These are phyloP conservation scores for Standfussiana lucernea DNA, from an alignment of 2,888 invertebrate genomes.

Conservation along the genomic window DNA sequence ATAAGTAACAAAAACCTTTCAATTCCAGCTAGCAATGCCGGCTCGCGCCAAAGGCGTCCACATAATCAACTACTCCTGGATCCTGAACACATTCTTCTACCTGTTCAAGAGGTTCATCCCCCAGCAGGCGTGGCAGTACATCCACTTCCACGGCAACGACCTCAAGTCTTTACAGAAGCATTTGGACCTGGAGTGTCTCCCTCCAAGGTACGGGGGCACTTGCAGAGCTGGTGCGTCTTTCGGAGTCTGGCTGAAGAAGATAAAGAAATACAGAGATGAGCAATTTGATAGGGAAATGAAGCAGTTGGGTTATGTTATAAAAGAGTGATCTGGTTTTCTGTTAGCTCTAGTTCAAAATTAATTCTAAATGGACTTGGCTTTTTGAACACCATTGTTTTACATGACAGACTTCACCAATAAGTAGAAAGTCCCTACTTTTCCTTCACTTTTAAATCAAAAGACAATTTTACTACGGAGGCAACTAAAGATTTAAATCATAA, in stretches of 20 bases:
- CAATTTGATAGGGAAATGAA: slow-evolving; percentile 92
- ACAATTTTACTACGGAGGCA: not conserved
- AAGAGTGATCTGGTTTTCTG: slow-evolving; percentile 75
- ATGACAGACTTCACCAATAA: not conserved
- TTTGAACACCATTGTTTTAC: not conserved
- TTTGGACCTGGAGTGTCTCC: slow-evolving; percentile 78
- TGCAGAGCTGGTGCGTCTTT: slow-evolving; percentile 90
- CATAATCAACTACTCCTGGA: slow-evolving; percentile 95
- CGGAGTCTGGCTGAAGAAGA: slow-evolving; percentile 91
- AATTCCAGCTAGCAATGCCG: slow-evolving; percentile 91
- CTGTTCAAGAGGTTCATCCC: slow-evolving; percentile 94
- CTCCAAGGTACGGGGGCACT: slow-evolving; percentile 83
- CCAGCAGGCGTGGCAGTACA: slow-evolving; percentile 90
- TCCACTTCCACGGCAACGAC: slow-evolving; percentile 85
- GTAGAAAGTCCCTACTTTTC: not conserved
- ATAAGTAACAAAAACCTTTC: not conserved
- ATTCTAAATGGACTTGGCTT: not conserved
- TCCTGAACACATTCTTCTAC: slow-evolving; percentile 94
- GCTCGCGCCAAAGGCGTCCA: slow-evolving; percentile 92
- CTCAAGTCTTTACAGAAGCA: slow-evolving; percentile 83
- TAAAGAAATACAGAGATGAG: slow-evolving; percentile 86
- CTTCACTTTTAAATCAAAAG: not conserved
- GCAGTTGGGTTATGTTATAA: slow-evolving; percentile 91
- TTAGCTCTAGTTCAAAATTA: not conserved
- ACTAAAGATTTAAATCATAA: not conserved